Evolutionary conservation across 2,797 vertebrate genomes (phyloP).

Genomic region (Anolis apletophallus): DNA sequence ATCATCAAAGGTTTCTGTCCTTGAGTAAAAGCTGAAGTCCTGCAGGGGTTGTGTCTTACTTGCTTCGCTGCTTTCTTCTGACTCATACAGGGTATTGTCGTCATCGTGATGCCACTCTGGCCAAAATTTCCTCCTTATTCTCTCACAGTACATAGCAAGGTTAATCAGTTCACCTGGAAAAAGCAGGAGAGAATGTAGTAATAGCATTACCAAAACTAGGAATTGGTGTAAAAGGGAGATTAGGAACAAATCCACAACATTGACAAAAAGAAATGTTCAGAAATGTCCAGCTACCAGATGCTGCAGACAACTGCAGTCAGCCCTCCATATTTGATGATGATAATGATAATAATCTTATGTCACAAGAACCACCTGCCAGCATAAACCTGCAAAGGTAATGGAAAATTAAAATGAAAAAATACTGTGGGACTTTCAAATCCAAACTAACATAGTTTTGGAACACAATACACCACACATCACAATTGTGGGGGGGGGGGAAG

Average conservation of each 20-base stretch:
- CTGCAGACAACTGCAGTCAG: background rate
- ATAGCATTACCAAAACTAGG: background rate
- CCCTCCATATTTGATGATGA: no score
- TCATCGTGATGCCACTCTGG: conserved; percentile 95
- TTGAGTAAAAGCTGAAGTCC: conserved; percentile 93
- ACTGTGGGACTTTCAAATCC: no score
- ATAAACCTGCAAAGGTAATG: no score
- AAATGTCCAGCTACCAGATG: background rate
- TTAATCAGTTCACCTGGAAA: conserved; percentile 93
- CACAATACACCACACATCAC: no score
- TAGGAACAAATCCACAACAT: background rate
- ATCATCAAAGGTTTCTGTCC: conserved; percentile 93
- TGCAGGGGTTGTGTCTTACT: conserved; percentile 85
- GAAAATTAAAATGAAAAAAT: no score
- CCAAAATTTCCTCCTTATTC: conserved; percentile 95
- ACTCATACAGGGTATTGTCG: conserved; percentile 88
- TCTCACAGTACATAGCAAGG: conserved; percentile 96
- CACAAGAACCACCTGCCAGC: no score
- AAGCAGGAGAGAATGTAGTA: conserved; percentile 31
- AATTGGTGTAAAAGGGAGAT: background rate
- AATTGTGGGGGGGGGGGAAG: no score
- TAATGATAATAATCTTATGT: no score
- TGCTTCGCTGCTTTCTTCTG: conserved; percentile 88
- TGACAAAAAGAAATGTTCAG: background rate
- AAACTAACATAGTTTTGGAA: no score